These are phyloP conservation scores for Nysson spinosus DNA, from an alignment of 2,888 invertebrate genomes.

Conservation along the genomic window DNA sequence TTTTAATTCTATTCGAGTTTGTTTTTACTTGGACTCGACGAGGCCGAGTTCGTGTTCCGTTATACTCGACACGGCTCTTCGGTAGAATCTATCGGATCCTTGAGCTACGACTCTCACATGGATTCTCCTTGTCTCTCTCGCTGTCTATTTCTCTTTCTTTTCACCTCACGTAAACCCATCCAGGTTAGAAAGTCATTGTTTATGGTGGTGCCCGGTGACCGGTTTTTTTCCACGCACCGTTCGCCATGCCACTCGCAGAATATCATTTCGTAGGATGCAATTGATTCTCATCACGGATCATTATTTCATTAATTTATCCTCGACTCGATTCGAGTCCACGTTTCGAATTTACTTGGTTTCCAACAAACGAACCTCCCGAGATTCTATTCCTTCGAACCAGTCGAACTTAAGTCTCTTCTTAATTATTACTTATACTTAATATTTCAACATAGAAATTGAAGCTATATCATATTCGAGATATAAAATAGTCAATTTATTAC, in stretches of 20 bases:
- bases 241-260: not conserved
- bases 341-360: not conserved
- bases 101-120: conserved; percentile 12
- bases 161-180: conserved; percentile 9
- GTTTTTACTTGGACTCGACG: conserved; percentile 3
- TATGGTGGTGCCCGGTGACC: conserved; percentile 49
- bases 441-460: no score
- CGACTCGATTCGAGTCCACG: no score
- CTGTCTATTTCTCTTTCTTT: no score
- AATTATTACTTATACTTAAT: no score
- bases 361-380: not conserved
- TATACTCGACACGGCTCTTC: conserved; percentile 9
- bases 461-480: no score
- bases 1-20: no score
- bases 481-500: no score
- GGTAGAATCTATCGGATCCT: conserved; percentile 26
- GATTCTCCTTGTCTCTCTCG: no score
- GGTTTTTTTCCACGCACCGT: conserved; percentile 34
- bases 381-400: no score
- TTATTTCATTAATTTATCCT: no score
- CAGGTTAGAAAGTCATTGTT: conserved; percentile 66
- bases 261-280: conserved; percentile 15
- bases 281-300: not conserved
- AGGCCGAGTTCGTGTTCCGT: conserved; percentile 23
- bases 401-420: no score